Base-by-base conservation (phyloP, 2,888 invertebrate genomes). In the Eupithecia centaureata region DNA sequence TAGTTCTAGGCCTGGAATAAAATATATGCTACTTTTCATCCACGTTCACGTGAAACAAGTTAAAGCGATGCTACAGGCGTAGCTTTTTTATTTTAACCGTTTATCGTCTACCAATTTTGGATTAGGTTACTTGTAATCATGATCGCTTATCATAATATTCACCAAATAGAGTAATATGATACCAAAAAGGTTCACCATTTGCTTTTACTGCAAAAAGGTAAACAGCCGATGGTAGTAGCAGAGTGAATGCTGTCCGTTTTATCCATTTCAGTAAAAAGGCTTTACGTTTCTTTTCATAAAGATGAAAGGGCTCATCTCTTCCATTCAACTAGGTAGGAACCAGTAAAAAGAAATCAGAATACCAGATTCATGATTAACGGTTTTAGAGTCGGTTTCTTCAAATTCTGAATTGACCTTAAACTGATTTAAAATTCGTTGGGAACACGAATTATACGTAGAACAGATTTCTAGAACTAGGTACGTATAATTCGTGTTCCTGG, bases 181-280 rank as follows among this genome's bases (percentile, higher is more conserved):
- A 52, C 13, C 13, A 27, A 52, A 27, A 27, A 52, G 27, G 65
- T 73, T 65, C 54, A 63, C 18, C 62, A 47, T 70, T 73, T 71
- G 62, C 77, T 71, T 77, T 65, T 67, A 74, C 75, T 72, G 73
- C 67, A 80, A 78, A 77, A 64, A 75, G 78, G 77, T 78, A 80
- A 78, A 67, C 73, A 60, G 75, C 60, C 68, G 71, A 76, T 79
- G 77, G 76, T 75, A 69, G 72, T 77, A 75, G 74, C 75, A 59
- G 75, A 76, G 76, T 77, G 78, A 82, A 78, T 75, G 71, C 76
- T 77, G 74, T 67, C 76, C 75, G 76, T 78, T 76, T 66, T 80
- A 75, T 74, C 80, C 80, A 83, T 82, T 82, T 81, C 62, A 76
- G 73, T 76, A 84, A 79, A 84, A 83, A 86, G 83, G 80, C 77